Conservation (phyloP, 1,140 invertebrate genomes). For the Coenobita brevimanus region DNA sequence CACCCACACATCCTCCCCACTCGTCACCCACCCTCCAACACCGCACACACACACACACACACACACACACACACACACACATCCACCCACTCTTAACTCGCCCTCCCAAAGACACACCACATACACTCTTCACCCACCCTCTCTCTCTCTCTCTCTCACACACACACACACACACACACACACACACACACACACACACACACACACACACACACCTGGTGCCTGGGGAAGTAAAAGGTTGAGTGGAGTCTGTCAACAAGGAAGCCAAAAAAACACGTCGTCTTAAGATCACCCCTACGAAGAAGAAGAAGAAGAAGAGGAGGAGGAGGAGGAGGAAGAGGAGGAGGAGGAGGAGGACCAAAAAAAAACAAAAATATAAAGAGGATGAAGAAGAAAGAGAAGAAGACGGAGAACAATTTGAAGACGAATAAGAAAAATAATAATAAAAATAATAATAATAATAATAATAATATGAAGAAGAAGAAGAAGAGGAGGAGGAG, state of each 20-base stretch:
- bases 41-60: too few species aligned
- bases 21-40: too few species aligned
- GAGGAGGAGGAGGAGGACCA: neutral
- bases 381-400: neutral
- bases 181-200: neutral
- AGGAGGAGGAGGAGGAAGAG: neutral
- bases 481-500: too few species aligned
- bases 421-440: neutral
- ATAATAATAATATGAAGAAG: too few species aligned
- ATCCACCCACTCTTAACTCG: too few species aligned
- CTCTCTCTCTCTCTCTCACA: neutral
- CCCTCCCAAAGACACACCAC: neutral
- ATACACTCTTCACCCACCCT: neutral
- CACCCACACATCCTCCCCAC: neutral
- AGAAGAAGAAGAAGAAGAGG: neutral
- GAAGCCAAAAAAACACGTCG: neutral
- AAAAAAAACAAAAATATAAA: neutral
- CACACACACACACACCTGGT: neutral
- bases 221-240: too few species aligned
- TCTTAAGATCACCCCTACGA: neutral
- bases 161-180: constrained; percentile 1
- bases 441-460: too few species aligned
- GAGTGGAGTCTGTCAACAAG: too few species aligned
- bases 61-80: too few species aligned
- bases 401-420: neutral